phyloP scores from a whole-genome alignment of 2,797 vertebrate species.

The Macrochelys suwanniensis region DNA sequence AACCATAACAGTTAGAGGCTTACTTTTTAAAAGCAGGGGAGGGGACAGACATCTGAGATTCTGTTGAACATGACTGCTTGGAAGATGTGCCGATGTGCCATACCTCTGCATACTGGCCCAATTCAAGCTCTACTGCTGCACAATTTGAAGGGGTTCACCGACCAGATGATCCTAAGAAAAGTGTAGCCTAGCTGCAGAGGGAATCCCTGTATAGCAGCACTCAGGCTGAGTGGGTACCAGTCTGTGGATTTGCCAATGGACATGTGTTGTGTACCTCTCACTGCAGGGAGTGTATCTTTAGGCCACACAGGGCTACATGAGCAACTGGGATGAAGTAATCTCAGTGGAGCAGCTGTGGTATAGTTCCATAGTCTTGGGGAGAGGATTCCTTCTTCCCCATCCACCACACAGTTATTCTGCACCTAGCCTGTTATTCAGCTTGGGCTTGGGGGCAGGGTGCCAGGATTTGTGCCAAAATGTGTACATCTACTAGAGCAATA shows the following conservation, averaged over 20 bases:
- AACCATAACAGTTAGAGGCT: background rate
- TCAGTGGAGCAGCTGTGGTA: background rate
- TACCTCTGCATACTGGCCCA: background rate
- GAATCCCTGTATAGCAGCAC: background rate
- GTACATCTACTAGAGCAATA: background rate
- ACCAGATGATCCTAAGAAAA: background rate
- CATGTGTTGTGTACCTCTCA: background rate
- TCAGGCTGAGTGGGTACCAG: background rate
- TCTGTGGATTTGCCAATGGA: background rate
- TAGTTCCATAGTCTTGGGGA: background rate
- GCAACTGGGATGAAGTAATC: background rate
- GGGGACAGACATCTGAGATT: background rate
- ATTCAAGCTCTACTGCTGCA: background rate
- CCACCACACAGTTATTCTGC: background rate
- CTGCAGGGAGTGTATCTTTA: background rate
- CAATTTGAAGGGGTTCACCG: background rate
- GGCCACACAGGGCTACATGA: background rate
- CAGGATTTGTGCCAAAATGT: background rate
- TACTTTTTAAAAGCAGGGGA: background rate
- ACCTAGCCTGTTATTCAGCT: background rate
- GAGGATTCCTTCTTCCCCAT: background rate
- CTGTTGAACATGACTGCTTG: background rate
- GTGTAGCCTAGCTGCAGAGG: background rate
- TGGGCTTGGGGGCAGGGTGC: background rate
- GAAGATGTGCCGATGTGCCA: background rate